Conservation (phyloP, 2,113 vertebrate species). For the Albula goreensis region DNA sequence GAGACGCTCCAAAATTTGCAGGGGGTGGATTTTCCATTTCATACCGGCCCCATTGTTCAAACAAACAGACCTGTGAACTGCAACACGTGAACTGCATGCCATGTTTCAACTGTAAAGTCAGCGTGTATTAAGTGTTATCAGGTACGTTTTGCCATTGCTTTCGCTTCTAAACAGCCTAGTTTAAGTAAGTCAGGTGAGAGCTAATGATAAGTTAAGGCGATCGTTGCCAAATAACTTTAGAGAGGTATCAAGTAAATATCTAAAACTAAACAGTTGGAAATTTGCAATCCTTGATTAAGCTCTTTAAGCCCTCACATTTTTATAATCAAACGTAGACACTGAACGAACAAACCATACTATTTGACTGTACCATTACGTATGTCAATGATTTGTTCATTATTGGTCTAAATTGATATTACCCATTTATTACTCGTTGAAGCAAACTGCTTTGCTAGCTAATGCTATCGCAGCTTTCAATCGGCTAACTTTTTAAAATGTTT, state of each 20-base stretch:
- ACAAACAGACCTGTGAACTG: not conserved
- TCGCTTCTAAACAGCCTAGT: not conserved
- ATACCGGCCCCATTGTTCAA: not conserved
- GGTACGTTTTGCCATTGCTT: not conserved
- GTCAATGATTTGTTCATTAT: not conserved
- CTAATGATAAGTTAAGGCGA: too few species aligned
- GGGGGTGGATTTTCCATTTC: not conserved
- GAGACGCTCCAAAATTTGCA: not conserved
- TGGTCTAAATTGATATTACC: not conserved
- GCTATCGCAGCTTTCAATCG: not conserved
- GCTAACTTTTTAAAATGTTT: not conserved
- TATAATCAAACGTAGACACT: too few species aligned
- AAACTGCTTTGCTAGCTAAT: not conserved
- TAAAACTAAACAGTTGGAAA: too few species aligned
- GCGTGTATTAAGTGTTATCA: too few species aligned
- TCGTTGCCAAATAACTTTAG: too few species aligned
- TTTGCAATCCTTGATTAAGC: too few species aligned
- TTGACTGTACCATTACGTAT: not conserved
- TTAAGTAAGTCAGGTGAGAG: too few species aligned
- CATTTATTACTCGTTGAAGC: not conserved
- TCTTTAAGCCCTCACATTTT: too few species aligned
- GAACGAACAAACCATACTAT: too few species aligned
- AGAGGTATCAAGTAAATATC: too few species aligned
- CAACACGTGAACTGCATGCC: not conserved
- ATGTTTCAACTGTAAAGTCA: not conserved